These are phyloP conservation scores for Oreortyx pictus DNA, from an alignment of 2,797 vertebrate species.

Conservation along the genomic window DNA sequence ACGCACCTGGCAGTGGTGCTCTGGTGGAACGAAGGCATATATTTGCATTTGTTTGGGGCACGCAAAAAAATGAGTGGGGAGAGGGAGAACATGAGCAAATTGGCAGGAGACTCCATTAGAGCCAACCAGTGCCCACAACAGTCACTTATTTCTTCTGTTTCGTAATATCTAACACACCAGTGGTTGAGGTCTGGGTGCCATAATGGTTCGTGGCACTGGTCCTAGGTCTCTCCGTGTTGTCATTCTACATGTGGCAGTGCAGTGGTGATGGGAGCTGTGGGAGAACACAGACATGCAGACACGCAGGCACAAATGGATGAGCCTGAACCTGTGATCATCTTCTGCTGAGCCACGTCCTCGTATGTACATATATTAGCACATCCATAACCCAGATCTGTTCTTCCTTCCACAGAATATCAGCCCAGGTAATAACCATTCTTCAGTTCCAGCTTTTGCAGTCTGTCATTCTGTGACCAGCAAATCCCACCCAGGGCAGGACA, in stretches of 20 bases:
- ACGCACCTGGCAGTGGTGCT: background rate
- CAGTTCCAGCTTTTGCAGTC: background rate
- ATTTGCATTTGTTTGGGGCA: background rate
- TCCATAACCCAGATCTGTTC: background rate
- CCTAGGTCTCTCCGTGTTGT: constrained; percentile 7
- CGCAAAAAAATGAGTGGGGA: background rate
- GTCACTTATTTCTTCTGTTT: constrained; percentile 58
- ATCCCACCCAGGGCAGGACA: background rate
- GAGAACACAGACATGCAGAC: background rate
- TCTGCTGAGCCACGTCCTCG: background rate
- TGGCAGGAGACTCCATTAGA: constrained; percentile 23
- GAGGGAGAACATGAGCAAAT: constrained; percentile 22
- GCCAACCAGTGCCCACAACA: constrained; percentile 33
- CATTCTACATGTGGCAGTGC: background rate
- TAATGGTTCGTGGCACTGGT: constrained; percentile 42
- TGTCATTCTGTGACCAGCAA: background rate
- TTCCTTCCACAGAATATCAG: background rate
- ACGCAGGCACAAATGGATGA: background rate
- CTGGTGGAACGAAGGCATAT: background rate
- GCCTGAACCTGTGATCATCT: background rate
- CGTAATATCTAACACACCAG: background rate
- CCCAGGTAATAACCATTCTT: background rate
- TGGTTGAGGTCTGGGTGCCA: constrained; percentile 30
- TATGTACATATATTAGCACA: accelerated
- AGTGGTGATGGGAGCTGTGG: constrained; percentile 25